These are phyloP conservation scores for Corticium candelabrum DNA, from an alignment of 37 sponge, comb jelly and placozoan genomes.

Conservation along the genomic window DNA sequence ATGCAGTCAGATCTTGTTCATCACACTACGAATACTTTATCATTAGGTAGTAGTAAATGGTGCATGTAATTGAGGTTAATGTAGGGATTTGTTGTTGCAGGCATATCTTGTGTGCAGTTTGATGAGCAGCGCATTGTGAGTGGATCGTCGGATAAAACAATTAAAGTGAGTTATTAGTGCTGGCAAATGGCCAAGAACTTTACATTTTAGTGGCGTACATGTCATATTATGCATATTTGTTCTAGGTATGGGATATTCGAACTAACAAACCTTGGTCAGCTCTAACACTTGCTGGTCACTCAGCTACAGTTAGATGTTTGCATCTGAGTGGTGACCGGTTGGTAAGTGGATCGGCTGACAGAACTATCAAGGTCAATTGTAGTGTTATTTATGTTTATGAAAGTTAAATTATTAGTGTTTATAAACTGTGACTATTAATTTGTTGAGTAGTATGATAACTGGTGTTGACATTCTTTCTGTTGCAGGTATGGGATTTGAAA, in stretches of 20 bases:
- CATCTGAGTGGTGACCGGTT: slow-evolving; percentile 80
- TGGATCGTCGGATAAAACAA: slow-evolving; percentile 92
- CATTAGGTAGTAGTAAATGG: too few species aligned
- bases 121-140: slow-evolving; percentile 87
- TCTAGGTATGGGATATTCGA: slow-evolving; percentile 89
- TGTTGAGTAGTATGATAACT: too few species aligned
- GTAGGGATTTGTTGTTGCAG: slow-evolving; percentile 21
- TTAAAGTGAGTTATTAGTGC: slow-evolving; percentile 42
- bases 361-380: slow-evolving; percentile 72
- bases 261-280: slow-evolving; percentile 94
- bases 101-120: slow-evolving; percentile 95
- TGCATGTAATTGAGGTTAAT: too few species aligned
- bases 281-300: slow-evolving; percentile 87
- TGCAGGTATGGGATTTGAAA: slow-evolving; percentile 84
- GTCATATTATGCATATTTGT: slow-evolving; percentile 9
- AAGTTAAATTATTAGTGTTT: background rate
- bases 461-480: background rate
- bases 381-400: background rate
- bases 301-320: slow-evolving; percentile 85
- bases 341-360: slow-evolving; percentile 87
- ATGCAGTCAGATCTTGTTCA: too few species aligned
- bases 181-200: background rate
- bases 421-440: background rate
- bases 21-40: too few species aligned
- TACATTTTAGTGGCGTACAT: background rate